These are phyloP conservation scores for Macroteleia sp. DNA, from an alignment of 2,888 invertebrate species.

Conservation along the genomic window DNA sequence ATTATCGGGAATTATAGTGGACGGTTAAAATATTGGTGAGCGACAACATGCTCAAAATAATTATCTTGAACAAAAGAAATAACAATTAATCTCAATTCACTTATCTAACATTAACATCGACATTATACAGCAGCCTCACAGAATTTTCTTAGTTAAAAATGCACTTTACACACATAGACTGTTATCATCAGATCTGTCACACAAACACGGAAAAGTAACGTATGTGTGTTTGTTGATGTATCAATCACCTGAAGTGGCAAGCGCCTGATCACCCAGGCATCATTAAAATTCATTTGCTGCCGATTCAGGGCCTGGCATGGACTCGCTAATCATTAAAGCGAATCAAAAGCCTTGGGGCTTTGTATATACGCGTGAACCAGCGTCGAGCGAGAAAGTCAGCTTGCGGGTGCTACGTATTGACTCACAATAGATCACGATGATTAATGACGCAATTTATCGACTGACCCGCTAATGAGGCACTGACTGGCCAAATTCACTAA, in stretches of 20 bases:
- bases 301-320: slow-evolving; percentile 73
- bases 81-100: slow-evolving; percentile 62
- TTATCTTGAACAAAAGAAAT: slow-evolving; percentile 42
- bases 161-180: slow-evolving; percentile 2
- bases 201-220: slow-evolving; percentile 22
- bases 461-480: slow-evolving; percentile 80
- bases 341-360: slow-evolving; percentile 68
- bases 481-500: slow-evolving; percentile 82
- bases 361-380: slow-evolving; percentile 54
- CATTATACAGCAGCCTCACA: slow-evolving; percentile 27
- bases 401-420: slow-evolving; percentile 63
- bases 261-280: slow-evolving; percentile 71
- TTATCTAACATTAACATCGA: slow-evolving; percentile 56
- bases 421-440: slow-evolving; percentile 75
- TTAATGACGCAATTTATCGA: slow-evolving; percentile 80
- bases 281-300: slow-evolving; percentile 81
- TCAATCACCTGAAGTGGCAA: slow-evolving; percentile 74
- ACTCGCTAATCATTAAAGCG: slow-evolving; percentile 71
- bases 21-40: slow-evolving; percentile 7
- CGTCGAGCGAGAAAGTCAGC: slow-evolving; percentile 65
- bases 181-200: slow-evolving; percentile 43
- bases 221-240: slow-evolving; percentile 70
- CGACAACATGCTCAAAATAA: slow-evolving; percentile 33
- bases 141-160: slow-evolving; percentile 38
- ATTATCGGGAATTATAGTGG: slow-evolving; percentile 34